Evolutionary conservation across 2,797 vertebrate genomes (phyloP), one percentile per base, ranked within the genome.

Genomic region (Notolepis coatsorum): DNA sequence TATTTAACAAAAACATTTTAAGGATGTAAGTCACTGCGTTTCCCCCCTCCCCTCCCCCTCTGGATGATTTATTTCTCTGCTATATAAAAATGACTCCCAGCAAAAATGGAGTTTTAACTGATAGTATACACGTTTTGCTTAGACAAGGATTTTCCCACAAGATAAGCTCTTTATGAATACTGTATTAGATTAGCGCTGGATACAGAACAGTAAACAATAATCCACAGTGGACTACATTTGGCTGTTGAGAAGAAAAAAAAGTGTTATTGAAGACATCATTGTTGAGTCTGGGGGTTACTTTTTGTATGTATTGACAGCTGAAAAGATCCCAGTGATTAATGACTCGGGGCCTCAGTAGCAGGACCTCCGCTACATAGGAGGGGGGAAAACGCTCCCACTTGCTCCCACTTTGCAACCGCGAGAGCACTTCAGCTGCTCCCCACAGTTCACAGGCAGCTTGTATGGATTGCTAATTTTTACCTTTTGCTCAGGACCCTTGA

Each of bases 321-420:
- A 96, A 96, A 95, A 92, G 93, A 90, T 91, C 81, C 66, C 35
- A 54, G 89, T 95, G 95, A 98, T 96, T 96, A 96, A 96, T 95
- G 93, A 94, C 92, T 90, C 72, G 83, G 81, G 90, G 88, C 87
- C 90, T 90, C 89, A 91, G 94, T 87, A 91, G 72, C 74, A 87
- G 76, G 78, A 89, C 85, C 87, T 81, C 81, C 33, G 57, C 74
- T 77, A 75, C 79, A 79, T 55, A 77, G 68, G 72, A 42, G 66
- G 78, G 48, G 62, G 56, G 85, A 71, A 68, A 59, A 53, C 18
- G 61, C 79, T 82, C 79, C 80, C 67, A 81, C 75, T 84, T 73
- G 61, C 79, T 82, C 79, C 80, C 67, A 81, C 75, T 84, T 73
- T 64, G 69, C 67, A 68, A 73, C 65, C 51, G 63, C 77, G 81